These are phyloP conservation scores for Prionailurus viverrinus DNA, from an alignment of 2,113 vertebrate genomes.

Conservation along the genomic window DNA sequence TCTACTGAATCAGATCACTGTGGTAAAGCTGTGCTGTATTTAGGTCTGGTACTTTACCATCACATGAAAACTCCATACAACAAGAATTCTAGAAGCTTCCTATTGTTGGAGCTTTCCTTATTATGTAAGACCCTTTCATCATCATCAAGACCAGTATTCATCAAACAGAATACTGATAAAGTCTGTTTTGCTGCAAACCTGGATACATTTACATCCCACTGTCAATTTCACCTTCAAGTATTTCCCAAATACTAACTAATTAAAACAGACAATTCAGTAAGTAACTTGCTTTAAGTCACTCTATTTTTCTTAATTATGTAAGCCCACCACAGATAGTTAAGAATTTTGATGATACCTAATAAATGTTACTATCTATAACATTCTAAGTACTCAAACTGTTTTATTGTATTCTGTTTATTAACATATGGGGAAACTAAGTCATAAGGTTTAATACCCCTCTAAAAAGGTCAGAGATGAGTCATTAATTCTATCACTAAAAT, in stretches of 20 bases:
- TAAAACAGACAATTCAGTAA: not conserved
- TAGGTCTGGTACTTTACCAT: not conserved
- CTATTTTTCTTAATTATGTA: constrained; percentile 32
- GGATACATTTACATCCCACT: not conserved
- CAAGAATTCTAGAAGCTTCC: not conserved
- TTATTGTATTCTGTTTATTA: constrained; percentile 27
- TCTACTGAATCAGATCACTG: not conserved
- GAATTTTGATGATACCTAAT: not conserved
- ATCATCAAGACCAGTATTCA: not conserved
- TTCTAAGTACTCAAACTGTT: not conserved
- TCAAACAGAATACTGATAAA: not conserved
- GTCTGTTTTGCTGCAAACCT: not conserved
- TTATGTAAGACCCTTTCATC: not conserved
- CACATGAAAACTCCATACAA: not conserved
- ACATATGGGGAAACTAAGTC: constrained; percentile 59
- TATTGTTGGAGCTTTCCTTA: not conserved
- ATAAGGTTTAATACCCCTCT: not conserved
- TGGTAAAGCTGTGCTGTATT: not conserved
- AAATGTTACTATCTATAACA: not conserved
- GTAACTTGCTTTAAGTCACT: not conserved
- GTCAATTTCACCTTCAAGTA: not conserved
- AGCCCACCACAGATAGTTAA: not conserved
- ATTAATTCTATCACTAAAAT: constrained; percentile 40
- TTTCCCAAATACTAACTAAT: constrained; percentile 7
- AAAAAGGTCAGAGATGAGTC: constrained; percentile 34